phyloP scores from a whole-genome alignment of 2,888 invertebrate species.

The Catocala fraxini region DNA sequence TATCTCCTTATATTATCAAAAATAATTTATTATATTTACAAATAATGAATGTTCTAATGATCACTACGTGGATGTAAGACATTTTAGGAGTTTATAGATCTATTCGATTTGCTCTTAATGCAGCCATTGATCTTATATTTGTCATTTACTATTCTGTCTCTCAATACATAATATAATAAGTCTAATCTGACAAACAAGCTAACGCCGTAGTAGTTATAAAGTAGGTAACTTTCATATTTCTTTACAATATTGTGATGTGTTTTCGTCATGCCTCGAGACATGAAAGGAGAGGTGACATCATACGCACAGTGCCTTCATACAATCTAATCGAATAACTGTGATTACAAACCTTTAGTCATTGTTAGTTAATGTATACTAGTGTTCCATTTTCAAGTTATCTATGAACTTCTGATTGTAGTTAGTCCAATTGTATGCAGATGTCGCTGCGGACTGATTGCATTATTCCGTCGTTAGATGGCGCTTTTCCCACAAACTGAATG shows the following conservation, averaged over 20 bases:
- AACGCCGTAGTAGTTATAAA: slow-evolving; percentile 41
- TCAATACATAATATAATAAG: slow-evolving; percentile 41
- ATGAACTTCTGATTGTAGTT: slow-evolving; percentile 15
- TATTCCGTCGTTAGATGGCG: slow-evolving; percentile 29
- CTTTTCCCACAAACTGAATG: slow-evolving; percentile 5
- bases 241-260: slow-evolving; percentile 41
- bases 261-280: slow-evolving; percentile 27
- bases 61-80: slow-evolving; percentile 41
- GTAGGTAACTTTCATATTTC: slow-evolving; percentile 37
- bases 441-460: slow-evolving; percentile 21
- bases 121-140: slow-evolving; percentile 49
- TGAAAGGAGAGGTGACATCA: slow-evolving; percentile 14
- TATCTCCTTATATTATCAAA: slow-evolving; percentile 51
- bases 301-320: slow-evolving; percentile 27
- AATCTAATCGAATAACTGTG: slow-evolving; percentile 11
- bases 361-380: background rate
- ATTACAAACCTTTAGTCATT: background rate
- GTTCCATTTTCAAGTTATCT: background rate
- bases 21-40: slow-evolving; percentile 48
- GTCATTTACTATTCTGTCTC: slow-evolving; percentile 51
- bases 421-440: slow-evolving; percentile 10
- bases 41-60: slow-evolving; percentile 48
- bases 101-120: slow-evolving; percentile 47
- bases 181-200: slow-evolving; percentile 51
- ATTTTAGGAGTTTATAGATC: slow-evolving; percentile 47